phyloP scores from a whole-genome alignment of 2,113 vertebrate species.

The Crotophaga sulcirostris region DNA sequence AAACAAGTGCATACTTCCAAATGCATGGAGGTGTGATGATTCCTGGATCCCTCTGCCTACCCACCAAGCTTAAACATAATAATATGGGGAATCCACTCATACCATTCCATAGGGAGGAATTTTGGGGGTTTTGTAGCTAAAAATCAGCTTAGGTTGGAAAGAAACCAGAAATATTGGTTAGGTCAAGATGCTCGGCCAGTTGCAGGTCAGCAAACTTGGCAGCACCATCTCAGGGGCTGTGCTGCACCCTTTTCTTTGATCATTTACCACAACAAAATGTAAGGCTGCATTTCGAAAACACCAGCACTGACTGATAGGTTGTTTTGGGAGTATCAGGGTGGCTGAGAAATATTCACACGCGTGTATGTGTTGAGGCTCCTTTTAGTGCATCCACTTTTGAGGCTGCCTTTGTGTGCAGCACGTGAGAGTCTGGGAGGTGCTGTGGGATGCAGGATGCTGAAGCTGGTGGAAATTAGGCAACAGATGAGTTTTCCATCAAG shows the following conservation, averaged over 20 bases:
- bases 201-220: not conserved
- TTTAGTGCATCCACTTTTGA: not conserved
- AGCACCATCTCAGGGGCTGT: accelerated
- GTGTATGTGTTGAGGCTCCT: accelerated
- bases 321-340: accelerated
- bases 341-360: not conserved
- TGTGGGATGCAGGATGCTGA: accelerated
- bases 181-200: accelerated
- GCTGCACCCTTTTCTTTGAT: accelerated
- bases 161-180: accelerated
- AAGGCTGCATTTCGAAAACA: not conserved
- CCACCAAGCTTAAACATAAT: not conserved
- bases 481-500: not conserved
- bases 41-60: accelerated
- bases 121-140: not conserved
- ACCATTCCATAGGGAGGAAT: not conserved
- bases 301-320: not conserved
- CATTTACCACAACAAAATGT: not conserved
- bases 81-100: accelerated
- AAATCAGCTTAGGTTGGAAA: not conserved
- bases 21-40: accelerated
- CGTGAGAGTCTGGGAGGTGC: accelerated
- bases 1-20: accelerated
- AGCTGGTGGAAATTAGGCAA: not conserved
- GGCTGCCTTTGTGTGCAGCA: not conserved